Evolutionary conservation across 2,797 vertebrate genomes (phyloP).

Genomic region (Sparus aurata): DNA sequence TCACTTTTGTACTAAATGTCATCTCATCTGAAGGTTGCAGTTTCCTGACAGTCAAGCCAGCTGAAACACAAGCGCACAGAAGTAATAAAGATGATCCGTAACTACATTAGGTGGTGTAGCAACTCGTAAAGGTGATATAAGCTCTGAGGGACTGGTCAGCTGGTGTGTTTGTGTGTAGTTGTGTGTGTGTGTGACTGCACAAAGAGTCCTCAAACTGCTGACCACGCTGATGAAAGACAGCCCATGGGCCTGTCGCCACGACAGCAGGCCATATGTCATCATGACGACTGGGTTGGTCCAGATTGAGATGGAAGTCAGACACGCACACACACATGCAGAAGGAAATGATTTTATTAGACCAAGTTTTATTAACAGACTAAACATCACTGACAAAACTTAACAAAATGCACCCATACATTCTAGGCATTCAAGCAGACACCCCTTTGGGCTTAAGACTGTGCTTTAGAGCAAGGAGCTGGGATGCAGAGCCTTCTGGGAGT

Average conservation of each 20-base stretch:
- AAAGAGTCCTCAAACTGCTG: slow-evolving; percentile 70
- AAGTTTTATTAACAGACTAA: slow-evolving; percentile 27
- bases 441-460: slow-evolving; percentile 19
- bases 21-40: slow-evolving; percentile 38
- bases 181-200: slow-evolving; percentile 31
- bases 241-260: slow-evolving; percentile 50
- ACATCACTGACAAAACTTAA: slow-evolving; percentile 20
- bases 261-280: slow-evolving; percentile 71
- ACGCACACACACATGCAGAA: slow-evolving; percentile 15
- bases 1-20: slow-evolving; percentile 39
- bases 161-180: slow-evolving; percentile 23
- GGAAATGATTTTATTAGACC: slow-evolving; percentile 19
- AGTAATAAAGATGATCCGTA: slow-evolving; percentile 49
- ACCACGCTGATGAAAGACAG: slow-evolving; percentile 75
- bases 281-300: slow-evolving; percentile 49
- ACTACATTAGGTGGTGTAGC: slow-evolving; percentile 43
- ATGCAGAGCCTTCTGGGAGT: slow-evolving; percentile 71
- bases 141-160: slow-evolving; percentile 43
- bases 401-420: slow-evolving; percentile 9
- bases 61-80: slow-evolving; percentile 4
- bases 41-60: slow-evolving; percentile 15
- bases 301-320: slow-evolving; percentile 56
- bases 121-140: slow-evolving; percentile 74
- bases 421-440: slow-evolving; percentile 14
- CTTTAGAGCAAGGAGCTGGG: slow-evolving; percentile 40